Conservation (phyloP, 2,888 invertebrate species). For the Athalia cordata region DNA sequence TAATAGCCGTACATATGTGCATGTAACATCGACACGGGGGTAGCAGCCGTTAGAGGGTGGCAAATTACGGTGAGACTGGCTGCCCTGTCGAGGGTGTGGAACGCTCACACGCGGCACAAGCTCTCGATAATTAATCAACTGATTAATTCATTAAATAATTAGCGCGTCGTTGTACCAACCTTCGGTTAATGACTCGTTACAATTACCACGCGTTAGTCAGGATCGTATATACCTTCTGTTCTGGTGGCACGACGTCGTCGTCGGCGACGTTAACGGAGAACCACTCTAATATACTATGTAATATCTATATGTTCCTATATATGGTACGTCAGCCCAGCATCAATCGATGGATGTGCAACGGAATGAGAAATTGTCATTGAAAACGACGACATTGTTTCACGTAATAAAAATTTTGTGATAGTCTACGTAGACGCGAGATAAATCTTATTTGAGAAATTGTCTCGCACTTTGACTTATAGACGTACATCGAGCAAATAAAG, state of each 20-base stretch:
- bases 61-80: not conserved
- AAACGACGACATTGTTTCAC: too few relatives aligned
- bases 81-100: not conserved
- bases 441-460: not conserved
- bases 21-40: not conserved
- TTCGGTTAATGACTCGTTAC: conserved; percentile 28
- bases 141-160: conserved; percentile 38
- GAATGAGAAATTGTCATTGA: too few relatives aligned
- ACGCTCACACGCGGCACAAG: conserved; percentile 2
- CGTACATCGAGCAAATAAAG: conserved; percentile 14
- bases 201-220: not conserved
- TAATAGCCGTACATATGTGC: not conserved
- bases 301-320: too few relatives aligned
- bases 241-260: not conserved
- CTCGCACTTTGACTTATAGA: conserved; percentile 11
- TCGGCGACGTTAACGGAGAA: too few relatives aligned
- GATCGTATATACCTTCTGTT: not conserved
- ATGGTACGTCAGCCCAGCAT: too few relatives aligned
- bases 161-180: conserved; percentile 21
- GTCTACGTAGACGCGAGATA: too few relatives aligned
- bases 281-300: too few relatives aligned
- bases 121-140: conserved; percentile 34
- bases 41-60: too few relatives aligned
- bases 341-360: too few relatives aligned
- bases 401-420: too few relatives aligned